These are phyloP conservation scores for Serilophus lunatus DNA, from an alignment of 2,113 vertebrate genomes.

Conservation along the genomic window DNA sequence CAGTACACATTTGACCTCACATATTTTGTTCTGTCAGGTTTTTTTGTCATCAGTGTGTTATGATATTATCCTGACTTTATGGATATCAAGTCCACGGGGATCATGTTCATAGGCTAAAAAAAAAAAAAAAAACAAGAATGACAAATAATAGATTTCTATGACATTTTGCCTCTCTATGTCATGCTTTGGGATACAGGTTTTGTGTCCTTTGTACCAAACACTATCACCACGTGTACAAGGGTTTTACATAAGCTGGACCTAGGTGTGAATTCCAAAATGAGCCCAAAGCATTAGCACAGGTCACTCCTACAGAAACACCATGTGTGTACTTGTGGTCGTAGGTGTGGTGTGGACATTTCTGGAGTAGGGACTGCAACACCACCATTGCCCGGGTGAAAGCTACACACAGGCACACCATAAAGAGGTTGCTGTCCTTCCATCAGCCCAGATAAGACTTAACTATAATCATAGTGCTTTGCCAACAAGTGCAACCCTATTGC, in stretches of 20 bases:
- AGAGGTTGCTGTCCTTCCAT: neutral
- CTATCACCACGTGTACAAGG: neutral
- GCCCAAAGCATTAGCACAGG: rapidly evolving
- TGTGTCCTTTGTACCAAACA: neutral
- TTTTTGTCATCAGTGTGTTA: neutral
- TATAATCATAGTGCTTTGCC: rapidly evolving
- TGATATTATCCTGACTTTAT: neutral
- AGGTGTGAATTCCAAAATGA: rapidly evolving
- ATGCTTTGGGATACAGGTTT: neutral
- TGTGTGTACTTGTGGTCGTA: rapidly evolving
- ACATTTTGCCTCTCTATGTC: neutral
- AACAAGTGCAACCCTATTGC: neutral
- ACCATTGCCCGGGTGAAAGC: neutral
- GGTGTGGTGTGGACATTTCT: neutral
- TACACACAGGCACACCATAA: rapidly evolving
- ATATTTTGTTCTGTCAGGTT: neutral
- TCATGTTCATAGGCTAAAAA: neutral
- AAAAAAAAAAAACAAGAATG: neutral
- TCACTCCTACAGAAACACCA: neutral
- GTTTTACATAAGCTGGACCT: neutral
- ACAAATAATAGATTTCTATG: neutral
- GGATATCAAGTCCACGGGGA: neutral
- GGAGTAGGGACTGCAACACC: neutral
- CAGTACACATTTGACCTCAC: neutral
- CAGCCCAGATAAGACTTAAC: neutral